Evolutionary conservation across 2,113 vertebrate genomes (phyloP), one percentile per base, ranked within the genome.

Genomic region (Pogona vitticeps): DNA sequence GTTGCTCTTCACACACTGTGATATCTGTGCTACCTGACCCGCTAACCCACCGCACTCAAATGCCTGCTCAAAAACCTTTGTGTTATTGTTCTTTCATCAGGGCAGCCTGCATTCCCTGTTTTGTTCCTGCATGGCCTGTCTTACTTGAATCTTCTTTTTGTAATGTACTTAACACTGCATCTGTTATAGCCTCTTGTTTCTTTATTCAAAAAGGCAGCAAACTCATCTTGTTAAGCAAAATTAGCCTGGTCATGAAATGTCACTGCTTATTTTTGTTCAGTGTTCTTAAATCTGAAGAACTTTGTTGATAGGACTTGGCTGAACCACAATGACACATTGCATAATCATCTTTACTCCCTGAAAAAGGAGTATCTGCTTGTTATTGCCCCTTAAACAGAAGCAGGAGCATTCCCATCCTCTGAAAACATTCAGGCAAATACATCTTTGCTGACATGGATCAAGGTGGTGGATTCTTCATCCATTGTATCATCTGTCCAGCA

Each of bases 261-360:
- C 73, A 67, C 18, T 85, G 76, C 61, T 75, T 84, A 75, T 77
- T 77, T 65, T 77, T 46, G 40, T 67, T 77, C 61, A 31, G 79
- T 31, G 18, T 38, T n/a, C 36, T 40, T 52, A 67, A 77, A 42
- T 42, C 42, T 85, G 73, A 85, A 77, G 56, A 56, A 10, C 7
- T n/a, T n/a, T 77, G 72, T 38, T 31, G 26, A 59, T 58, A 83
- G 21, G 81, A 31, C 63, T 67, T 31, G 71, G 67, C 1, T 83
- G n/a, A 58, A 36, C 21, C 46, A 71, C 31, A 33, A 58, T 12
- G 6, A 6, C 0, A 36, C 61, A 36, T 56, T 72, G 56, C 46
- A 31, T 9, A 46, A 58, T 46, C 40, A 82, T 67, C 18, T 46
- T 31, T 68, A 68, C 2, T 1, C 18, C 63, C 61, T 82, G n/a